Base-by-base conservation (phyloP, 2,888 invertebrate species). In the Drosophila prostipennis region DNA sequence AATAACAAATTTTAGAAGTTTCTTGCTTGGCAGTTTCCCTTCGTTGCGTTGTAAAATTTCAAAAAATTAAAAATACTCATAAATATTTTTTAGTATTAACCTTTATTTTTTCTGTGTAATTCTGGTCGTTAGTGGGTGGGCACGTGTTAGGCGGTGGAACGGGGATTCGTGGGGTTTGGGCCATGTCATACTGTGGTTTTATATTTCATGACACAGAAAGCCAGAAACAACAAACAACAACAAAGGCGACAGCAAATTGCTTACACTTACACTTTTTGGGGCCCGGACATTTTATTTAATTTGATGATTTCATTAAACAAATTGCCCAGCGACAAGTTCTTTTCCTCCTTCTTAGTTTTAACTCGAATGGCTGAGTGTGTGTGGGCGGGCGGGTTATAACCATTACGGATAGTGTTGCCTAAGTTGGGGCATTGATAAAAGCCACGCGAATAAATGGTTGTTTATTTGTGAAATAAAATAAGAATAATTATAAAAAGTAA, bases 301-400 rank as follows among this genome's bases (percentile, higher is more conserved):
- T 82, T 87, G 77, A 87, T 84, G 87, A 87, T 82, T 87, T 82
- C 81, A 82, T 87, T 82, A 78, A 78, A 78, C 76, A 81, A 84
- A 87, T 84, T 76, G 70, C 69, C 59, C 34, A 14, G 45, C 45
- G 42, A 56, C 57, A 48, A 54, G 54, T 65, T 74, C 49, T 32
- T 43, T 58, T 53, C 26, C 59, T 55, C 39, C 60, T 59, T 43
- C 60, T 45, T 56, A 48, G 64, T 64, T 72, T 72, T 72, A 56
- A 57, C 74, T 65, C 39, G 37, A 43, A 29, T 52, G n/a, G 40
- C 42, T 53, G 32, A 42, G 37, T 49, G 48, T 56, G 26, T 37
- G 29, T 37, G 29, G 40, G 10, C 34, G 52, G 26, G 43, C 11
- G 37, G 45, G 14, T 43, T 39, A 42, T 19, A 46, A 36, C 36